Evolutionary conservation across 2,888 invertebrate genomes (phyloP).

Genomic region (Nemotelus pantherinus): DNA sequence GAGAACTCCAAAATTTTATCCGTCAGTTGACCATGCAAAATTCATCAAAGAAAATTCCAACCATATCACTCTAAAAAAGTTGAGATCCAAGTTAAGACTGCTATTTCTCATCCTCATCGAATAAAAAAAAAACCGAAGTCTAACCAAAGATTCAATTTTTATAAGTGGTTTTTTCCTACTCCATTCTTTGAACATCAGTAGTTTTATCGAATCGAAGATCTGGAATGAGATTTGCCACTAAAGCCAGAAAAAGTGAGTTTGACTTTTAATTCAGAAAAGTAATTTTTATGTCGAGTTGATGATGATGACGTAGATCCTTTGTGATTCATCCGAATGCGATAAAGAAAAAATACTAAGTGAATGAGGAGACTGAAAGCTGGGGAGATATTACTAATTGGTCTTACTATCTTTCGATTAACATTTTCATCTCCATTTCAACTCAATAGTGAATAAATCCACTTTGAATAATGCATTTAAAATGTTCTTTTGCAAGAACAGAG

Average conservation of each 20-base stretch:
- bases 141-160: slow-evolving; percentile 25
- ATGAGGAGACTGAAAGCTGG: too few species aligned
- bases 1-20: neutral
- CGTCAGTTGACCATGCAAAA: neutral
- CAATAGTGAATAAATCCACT: too few species aligned
- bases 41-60: neutral
- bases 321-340: neutral
- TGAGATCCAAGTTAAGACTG: neutral
- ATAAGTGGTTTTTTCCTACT: slow-evolving; percentile 26
- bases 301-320: neutral
- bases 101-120: too few species aligned
- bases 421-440: too few species aligned
- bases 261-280: slow-evolving; percentile 34
- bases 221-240: slow-evolving; percentile 2
- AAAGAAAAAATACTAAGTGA: neutral
- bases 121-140: too few species aligned
- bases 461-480: too few species aligned
- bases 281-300: slow-evolving; percentile 19
- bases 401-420: too few species aligned
- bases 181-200: neutral
- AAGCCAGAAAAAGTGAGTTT: slow-evolving; percentile 13
- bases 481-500: too few species aligned
- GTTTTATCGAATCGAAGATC: neutral
- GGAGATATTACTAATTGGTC: too few species aligned
- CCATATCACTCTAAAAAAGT: neutral